These are phyloP conservation scores for Dermochelys coriacea DNA, from an alignment of 2,797 vertebrate genomes.

Conservation along the genomic window DNA sequence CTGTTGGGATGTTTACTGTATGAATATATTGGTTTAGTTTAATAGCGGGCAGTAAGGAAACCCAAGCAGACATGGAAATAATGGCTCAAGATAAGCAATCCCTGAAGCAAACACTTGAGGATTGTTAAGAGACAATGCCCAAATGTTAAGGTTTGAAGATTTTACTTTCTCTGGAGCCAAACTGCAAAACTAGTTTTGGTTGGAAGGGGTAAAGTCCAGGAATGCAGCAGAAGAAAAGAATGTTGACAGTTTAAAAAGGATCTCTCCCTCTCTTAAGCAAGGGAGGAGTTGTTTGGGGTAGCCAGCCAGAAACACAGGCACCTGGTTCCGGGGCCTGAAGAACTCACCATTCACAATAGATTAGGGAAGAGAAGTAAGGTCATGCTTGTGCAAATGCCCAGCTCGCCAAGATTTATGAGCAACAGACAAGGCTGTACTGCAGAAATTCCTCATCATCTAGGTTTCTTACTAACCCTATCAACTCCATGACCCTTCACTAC, in stretches of 20 bases:
- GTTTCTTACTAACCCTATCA: neutral
- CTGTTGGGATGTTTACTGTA: slow-evolving; percentile 19
- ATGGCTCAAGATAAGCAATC: slow-evolving; percentile 68
- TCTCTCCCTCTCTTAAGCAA: neutral
- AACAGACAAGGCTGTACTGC: neutral
- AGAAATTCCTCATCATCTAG: neutral
- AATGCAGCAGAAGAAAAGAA: slow-evolving; percentile 15
- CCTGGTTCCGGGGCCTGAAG: slow-evolving; percentile 36
- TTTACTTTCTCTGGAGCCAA: slow-evolving; percentile 52
- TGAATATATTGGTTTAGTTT: slow-evolving; percentile 58
- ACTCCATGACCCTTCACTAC: neutral
- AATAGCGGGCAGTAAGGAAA: slow-evolving; percentile 50
- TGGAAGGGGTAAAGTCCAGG: slow-evolving; percentile 9
- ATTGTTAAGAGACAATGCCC: slow-evolving; percentile 57
- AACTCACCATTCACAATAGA: neutral
- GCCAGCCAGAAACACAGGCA: slow-evolving; percentile 48
- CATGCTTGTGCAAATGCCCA: neutral
- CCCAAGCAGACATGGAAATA: slow-evolving; percentile 71
- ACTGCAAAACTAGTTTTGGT: neutral
- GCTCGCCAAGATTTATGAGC: neutral
- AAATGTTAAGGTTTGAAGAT: slow-evolving; percentile 37
- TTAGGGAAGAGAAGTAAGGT: neutral
- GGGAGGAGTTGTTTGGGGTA: slow-evolving; percentile 2
- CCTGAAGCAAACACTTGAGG: slow-evolving; percentile 62
- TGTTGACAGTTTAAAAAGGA: neutral